Evolutionary conservation across 2,797 vertebrate genomes (phyloP), one percentile per base, ranked within the genome.

Genomic region (Coranthus polyacanthus): DNA sequence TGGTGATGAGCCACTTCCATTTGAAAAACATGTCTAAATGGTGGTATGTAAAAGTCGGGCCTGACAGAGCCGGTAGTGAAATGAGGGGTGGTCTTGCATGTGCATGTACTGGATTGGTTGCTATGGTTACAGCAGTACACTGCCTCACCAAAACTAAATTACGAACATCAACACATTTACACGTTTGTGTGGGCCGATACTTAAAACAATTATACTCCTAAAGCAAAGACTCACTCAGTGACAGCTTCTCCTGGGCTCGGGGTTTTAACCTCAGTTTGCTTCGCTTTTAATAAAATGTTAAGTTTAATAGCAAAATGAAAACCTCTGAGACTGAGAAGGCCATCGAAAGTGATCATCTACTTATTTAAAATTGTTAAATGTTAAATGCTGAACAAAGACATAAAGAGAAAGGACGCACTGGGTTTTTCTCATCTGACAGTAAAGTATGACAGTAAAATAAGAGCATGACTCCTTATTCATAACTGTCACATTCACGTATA

Each of bases 71-170:
- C 12, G 22, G 10, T 6, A 12, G 15, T 58, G 42, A 56, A 84
- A 82, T 50, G 52, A 68, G 18, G 9, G 18, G 9, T 17, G 20
- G 43, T 38, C 16, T 57, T 41, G 24, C 53, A 26, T 59, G 37
- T 45, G 50, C 21, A 49, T 65, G 53, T 44, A 37, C 59, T 46
- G 4, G 16, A 68, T 59, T 36, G 12, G 63, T 81, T 79, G 45
- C 64, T 51, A 70, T 69, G 72, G 75, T 59, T 60, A 84, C 45
- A n/a, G 46, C 56, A 62, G 37, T 49, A 62, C 72, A 61, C 39
- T 56, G 22, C 56, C 55, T 78, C 49, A 66, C 36, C 43, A 58
- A 72, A 68, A 42, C 52, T 9, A 65, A 74, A 63, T 72, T 43
- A 46, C 26, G 8, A 63, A 61, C 53, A 75, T 57, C 18, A 60